Conservation (phyloP, 1,140 invertebrate species). For the Ceratina japonica region DNA sequence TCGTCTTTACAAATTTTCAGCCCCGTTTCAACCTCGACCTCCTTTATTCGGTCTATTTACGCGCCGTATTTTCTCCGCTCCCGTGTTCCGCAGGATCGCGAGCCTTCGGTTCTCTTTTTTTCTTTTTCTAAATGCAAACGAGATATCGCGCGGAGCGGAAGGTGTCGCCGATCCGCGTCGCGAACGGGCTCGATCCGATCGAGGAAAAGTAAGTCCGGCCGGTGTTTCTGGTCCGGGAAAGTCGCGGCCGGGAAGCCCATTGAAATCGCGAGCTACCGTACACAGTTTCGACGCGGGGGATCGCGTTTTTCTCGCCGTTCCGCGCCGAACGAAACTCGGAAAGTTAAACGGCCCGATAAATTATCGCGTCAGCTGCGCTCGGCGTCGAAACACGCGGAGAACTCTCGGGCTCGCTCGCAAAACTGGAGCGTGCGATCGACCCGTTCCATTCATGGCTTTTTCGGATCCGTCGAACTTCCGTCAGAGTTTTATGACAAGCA, state of each 20-base stretch:
- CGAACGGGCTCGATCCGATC: not conserved
- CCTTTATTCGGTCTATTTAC: conserved; percentile 37
- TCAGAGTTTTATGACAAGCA: not conserved
- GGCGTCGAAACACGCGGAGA: conserved; percentile 3
- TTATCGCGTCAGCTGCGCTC: conserved; percentile 19
- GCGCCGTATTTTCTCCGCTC: not conserved
- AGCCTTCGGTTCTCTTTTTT: not conserved
- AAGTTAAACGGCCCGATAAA: conserved; percentile 11
- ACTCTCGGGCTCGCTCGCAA: not conserved
- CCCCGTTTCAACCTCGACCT: conserved; percentile 35
- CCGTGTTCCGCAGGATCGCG: not conserved
- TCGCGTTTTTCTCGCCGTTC: conserved; percentile 3
- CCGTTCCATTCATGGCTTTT: conserved; percentile 16
- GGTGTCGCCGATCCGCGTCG: conserved; percentile 5
- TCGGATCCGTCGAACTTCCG: not conserved
- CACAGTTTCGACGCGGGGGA: not conserved
- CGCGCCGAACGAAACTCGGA: conserved; percentile 7
- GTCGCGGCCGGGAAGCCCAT: not conserved
- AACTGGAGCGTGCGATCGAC: conserved; percentile 4
- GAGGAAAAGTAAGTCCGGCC: not conserved
- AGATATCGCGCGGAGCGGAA: too few relatives aligned
- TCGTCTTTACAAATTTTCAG: conserved; percentile 37
- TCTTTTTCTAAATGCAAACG: too few relatives aligned
- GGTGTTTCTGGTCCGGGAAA: not conserved
- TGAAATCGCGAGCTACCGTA: not conserved